Base-by-base conservation (phyloP, 2,888 invertebrate genomes). In the Stenodera caucasica region DNA sequence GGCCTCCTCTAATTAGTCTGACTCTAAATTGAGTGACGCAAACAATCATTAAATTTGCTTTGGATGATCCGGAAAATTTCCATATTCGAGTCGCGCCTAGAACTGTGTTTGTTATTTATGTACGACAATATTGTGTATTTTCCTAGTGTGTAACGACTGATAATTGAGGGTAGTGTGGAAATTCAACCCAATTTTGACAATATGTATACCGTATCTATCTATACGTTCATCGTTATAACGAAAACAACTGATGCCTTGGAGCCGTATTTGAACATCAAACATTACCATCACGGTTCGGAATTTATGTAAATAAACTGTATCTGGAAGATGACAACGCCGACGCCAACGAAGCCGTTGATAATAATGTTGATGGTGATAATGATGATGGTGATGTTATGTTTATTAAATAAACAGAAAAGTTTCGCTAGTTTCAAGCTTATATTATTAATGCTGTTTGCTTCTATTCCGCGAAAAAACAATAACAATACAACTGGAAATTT, bases 271-370 rank as follows among this genome's bases (percentile, higher is more conserved):
- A 54, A 53, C 26, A 58, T 51, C 57, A 61, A 61, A 58, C 55
- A 58, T 55, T 57, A 57, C 56, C 21, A 33, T 32, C 55, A 61
- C 57, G 58, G 49, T 55, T 55, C 51, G 58, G 55, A 61, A 61
- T 61, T 58, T 61, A 52, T 52, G 61, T 58, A 61, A 61, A 61
- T 61, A 61, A 33, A n/a, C 45, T 45, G 45, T 21, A 45, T 45
- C 45, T 45, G 21, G 11, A 11, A 26, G 40, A 35, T 8, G 37
- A 37, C 15, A 21, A 45, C 1, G 18, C 18, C 11, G 21, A 45
- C 4, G 45, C 7, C 12, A 11, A 18, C 21, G 21, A 45, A 4
- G 5, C 18, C 1, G 40, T 21, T 21, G 45, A 45, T 21, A 11
- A 45, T 21, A 2, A 21, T 35, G 35, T 14, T 35, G 11, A 14